Evolutionary conservation across 2,113 vertebrate genomes (phyloP), one percentile per base, ranked within the genome.

Genomic region (Colius striatus): DNA sequence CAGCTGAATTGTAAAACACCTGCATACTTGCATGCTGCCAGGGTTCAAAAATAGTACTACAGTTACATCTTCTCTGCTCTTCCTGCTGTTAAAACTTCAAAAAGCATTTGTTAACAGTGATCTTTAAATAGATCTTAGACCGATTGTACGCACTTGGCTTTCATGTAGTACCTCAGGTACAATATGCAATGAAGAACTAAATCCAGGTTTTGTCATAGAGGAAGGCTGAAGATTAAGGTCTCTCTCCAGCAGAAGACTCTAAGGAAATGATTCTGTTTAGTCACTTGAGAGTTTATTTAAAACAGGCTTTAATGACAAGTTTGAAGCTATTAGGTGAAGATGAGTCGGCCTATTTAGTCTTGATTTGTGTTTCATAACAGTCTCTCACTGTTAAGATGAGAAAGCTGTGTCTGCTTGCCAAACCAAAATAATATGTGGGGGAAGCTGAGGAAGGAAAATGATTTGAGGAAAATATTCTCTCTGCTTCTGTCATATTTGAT

Each of bases 311-410:
- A 90, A 94, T 91, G 43, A 87, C 74, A 80, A 53, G 67, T 85
- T 90, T 85, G 74, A 85, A 88, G 62, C 67, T 94, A 74, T 85
- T 95, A 83, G 80, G 32, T 62, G 89, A 73, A 48, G 90, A 90
- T 80, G 87, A 94, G 78, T 84, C 90, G 95, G 68, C 92, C 94
- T 84, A 57, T 88, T 88, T 95, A 87, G n/a, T 76, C 77, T 36
- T 68, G 58, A 25, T 89, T 82, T 78, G 81, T 94, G 81, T 96
- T 96, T 92, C 23, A 0, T 94, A 95, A 95, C 62, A 89, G 48
- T 1, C 57, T 66, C 2, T 23, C 20, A n/a, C 32, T n/a, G 77
- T 80, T 92, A 77, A 43, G 65, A 14, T 81, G 77, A 55, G 65
- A 66, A 50, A 80, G 30, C 79, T 23, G 2, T 32, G 25, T 57